These are phyloP conservation scores for Neofelis nebulosa DNA, from an alignment of 2,113 vertebrate genomes.

Conservation along the genomic window DNA sequence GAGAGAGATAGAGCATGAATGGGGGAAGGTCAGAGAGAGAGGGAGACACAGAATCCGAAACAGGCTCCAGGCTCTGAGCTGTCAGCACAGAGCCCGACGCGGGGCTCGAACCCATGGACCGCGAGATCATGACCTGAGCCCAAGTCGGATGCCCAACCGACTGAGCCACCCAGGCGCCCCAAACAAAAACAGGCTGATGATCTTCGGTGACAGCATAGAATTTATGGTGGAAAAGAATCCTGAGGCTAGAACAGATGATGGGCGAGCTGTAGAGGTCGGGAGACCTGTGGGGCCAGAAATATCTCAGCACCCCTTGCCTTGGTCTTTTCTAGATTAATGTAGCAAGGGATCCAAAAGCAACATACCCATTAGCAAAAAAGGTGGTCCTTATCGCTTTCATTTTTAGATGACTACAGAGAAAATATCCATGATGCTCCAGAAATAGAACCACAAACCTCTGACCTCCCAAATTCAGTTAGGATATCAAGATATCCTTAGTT, in stretches of 20 bases:
- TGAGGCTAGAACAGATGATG: not conserved
- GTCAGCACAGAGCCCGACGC: too few relatives aligned
- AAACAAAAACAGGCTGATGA: not conserved
- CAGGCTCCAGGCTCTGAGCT: too few relatives aligned
- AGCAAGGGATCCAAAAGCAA: slow-evolving; percentile 45
- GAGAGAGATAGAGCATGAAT: too few relatives aligned
- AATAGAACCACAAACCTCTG: not conserved
- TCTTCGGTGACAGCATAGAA: not conserved
- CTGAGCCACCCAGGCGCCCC: too few relatives aligned
- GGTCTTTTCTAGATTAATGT: not conserved
- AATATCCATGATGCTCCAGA: not conserved
- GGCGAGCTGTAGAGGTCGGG: not conserved
- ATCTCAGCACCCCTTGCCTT: not conserved
- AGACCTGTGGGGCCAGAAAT: not conserved
- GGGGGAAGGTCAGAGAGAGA: too few relatives aligned
- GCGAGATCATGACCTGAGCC: too few relatives aligned
- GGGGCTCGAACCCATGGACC: too few relatives aligned
- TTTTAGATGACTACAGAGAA: not conserved
- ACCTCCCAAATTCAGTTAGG: not conserved
- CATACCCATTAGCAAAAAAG: not conserved
- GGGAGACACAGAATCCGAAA: too few relatives aligned
- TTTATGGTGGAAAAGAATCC: not conserved
- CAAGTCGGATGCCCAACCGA: too few relatives aligned
- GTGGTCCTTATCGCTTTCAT: slow-evolving; percentile 21
- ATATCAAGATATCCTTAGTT: not conserved